A percentile compares a stretch with the other conserved stretches of the same genome.
These are phyloP conservation scores for Lasioglossum baleicum DNA, from an alignment of 1,140 invertebrate species.

Conservation along the genomic window DNA sequence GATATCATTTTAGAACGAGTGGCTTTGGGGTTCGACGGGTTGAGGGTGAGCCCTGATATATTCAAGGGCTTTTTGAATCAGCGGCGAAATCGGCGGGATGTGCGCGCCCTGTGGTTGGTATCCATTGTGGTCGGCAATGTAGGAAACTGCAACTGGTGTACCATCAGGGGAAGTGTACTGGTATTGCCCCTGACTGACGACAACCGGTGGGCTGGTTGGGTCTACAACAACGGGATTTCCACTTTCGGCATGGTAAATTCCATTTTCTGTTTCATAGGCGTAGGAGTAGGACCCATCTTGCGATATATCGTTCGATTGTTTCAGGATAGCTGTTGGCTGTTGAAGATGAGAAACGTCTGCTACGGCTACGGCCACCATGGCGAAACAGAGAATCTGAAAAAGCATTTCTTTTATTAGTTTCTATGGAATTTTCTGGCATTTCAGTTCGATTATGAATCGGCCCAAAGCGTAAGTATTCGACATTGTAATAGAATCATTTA, in stretches of 20 bases:
- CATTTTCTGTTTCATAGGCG: constrained; percentile 84
- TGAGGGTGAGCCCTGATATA: constrained; percentile 72
- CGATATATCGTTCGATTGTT: constrained; percentile 69
- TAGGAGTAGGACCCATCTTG: constrained; percentile 74
- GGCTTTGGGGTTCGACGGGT: constrained; percentile 47
- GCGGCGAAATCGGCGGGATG: constrained; percentile 78
- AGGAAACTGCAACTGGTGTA: constrained; percentile 77
- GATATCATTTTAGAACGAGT: background rate
- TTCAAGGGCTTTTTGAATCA: constrained; percentile 77
- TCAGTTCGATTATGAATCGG: no score
- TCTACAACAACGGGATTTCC: constrained; percentile 79
- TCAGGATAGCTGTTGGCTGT: constrained; percentile 69
- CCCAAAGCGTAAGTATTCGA: no score
- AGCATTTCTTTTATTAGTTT: background rate
- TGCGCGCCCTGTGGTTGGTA: constrained; percentile 81
- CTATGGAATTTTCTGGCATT: no score
- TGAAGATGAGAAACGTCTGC: constrained; percentile 45
- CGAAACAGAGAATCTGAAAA: constrained; percentile 68
- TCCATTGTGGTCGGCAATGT: constrained; percentile 82
- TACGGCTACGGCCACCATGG: constrained; percentile 57
- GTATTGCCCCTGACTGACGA: constrained; percentile 78
- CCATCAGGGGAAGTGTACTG: constrained; percentile 82
- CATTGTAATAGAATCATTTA: no score
- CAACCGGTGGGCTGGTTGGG: constrained; percentile 77
- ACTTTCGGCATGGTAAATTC: constrained; percentile 81